Conservation (phyloP, 1,140 invertebrate species). For the Plodia interpunctella region DNA sequence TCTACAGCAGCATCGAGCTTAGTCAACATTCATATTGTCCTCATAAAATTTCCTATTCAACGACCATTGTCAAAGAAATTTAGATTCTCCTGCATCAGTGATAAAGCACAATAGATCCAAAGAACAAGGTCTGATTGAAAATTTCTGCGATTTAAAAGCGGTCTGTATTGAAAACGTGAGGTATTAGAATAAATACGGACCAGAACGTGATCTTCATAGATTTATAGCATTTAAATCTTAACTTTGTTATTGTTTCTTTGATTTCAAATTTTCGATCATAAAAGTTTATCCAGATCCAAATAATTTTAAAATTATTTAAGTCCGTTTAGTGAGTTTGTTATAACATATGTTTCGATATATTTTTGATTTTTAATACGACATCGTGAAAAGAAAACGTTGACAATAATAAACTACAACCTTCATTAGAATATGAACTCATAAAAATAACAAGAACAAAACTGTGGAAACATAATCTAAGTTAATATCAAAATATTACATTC, state of each 20-base stretch:
- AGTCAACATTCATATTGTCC: background rate
- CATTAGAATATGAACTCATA: too few relatives aligned
- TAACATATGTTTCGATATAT: too few relatives aligned
- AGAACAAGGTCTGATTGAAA: background rate
- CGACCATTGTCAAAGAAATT: background rate
- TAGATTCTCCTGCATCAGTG: background rate
- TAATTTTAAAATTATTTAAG: too few relatives aligned
- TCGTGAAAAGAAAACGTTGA: too few relatives aligned
- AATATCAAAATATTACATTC: background rate
- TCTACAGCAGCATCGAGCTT: background rate
- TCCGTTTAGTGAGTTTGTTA: too few relatives aligned
- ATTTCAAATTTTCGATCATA: too few relatives aligned
- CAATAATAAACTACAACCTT: too few relatives aligned
- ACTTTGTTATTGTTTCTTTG: too few relatives aligned
- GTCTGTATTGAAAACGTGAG: slow-evolving; percentile 5
- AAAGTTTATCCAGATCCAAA: too few relatives aligned
- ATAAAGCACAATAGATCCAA: background rate
- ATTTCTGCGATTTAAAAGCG: background rate
- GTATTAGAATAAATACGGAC: slow-evolving; percentile 4
- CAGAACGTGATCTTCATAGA: background rate
- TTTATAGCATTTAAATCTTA: background rate
- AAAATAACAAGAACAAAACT: too few relatives aligned
- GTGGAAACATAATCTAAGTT: too few relatives aligned
- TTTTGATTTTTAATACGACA: too few relatives aligned
- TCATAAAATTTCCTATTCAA: background rate